Evolutionary conservation across 2,888 invertebrate genomes (phyloP).

Genomic region (Pantelozetes paolii): DNA sequence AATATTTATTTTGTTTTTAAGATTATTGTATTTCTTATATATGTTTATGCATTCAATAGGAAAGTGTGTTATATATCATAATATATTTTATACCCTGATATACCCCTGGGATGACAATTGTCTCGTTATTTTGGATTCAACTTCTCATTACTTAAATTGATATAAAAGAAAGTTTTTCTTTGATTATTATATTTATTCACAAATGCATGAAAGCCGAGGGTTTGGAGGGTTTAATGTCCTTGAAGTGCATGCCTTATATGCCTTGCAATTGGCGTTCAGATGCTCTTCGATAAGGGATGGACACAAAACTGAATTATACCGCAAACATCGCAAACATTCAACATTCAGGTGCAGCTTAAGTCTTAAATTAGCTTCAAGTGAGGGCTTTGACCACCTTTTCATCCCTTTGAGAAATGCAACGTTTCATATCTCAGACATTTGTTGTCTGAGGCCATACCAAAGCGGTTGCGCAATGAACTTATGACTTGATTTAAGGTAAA

Average conservation of each 20-base stretch:
- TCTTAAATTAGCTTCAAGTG: constrained; percentile 28
- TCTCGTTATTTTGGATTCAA: background rate
- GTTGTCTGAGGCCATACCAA: background rate
- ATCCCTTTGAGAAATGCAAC: constrained; percentile 33
- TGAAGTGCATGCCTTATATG: constrained; percentile 36
- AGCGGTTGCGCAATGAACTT: constrained; percentile 34
- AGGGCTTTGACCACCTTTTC: constrained; percentile 37
- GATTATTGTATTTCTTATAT: background rate
- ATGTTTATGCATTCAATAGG: background rate
- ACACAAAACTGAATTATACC: constrained; percentile 27
- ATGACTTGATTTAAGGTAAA: constrained; percentile 19
- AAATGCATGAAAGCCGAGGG: constrained; percentile 30
- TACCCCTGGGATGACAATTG: background rate
- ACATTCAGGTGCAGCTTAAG: constrained; percentile 21
- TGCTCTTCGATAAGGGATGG: constrained; percentile 35
- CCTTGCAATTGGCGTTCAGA: constrained; percentile 30
- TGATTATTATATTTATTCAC: constrained; percentile 32
- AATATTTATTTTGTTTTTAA: background rate
- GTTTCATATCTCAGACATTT: constrained; percentile 8
- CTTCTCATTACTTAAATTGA: constrained; percentile 19
- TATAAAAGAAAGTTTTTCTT: constrained; percentile 29
- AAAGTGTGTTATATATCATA: constrained; percentile 1
- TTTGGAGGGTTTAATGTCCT: constrained; percentile 25
- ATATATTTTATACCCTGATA: no score
- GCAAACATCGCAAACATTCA: background rate